Conservation (phyloP, 2,888 invertebrate species). For the Steinernema hermaphroditum region DNA sequence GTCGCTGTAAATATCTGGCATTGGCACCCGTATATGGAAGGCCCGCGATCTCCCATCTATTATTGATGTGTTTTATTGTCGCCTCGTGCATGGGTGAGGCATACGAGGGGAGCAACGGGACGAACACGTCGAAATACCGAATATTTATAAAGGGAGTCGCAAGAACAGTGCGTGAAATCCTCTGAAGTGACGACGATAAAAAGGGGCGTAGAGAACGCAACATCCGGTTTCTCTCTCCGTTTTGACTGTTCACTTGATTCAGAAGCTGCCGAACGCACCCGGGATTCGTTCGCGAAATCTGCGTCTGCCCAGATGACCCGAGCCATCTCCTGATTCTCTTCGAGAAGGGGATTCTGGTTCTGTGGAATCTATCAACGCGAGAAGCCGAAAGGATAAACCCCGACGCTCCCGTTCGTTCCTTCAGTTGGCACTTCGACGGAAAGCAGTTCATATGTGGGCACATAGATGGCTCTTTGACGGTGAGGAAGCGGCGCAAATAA, state of each 20-base stretch:
- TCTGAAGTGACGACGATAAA: too few species aligned
- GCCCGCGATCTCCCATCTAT: constrained; percentile 12
- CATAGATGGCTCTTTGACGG: constrained; percentile 89
- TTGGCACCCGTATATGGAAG: background rate
- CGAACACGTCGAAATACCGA: background rate
- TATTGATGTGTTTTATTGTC: constrained; percentile 26
- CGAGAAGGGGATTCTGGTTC: constrained; percentile 87
- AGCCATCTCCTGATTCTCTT: constrained; percentile 82
- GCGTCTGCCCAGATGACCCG: constrained; percentile 89
- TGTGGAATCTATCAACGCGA: constrained; percentile 91
- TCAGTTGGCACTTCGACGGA: constrained; percentile 92
- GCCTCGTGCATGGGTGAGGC: constrained; percentile 6
- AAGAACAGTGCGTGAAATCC: background rate
- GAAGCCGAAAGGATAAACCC: constrained; percentile 74
- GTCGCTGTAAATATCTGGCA: constrained; percentile 17
- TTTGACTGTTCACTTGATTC: too few species aligned
- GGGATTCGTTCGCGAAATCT: constrained; percentile 90
- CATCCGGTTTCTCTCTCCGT: too few species aligned
- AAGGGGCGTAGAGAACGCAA: too few species aligned
- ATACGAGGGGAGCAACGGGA: background rate
- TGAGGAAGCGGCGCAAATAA: constrained; percentile 16
- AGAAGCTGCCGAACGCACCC: constrained; percentile 81
- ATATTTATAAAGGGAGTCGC: background rate
- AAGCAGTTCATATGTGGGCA: constrained; percentile 93
- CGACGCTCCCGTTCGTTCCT: constrained; percentile 55